Evolutionary conservation across 2,888 invertebrate genomes (phyloP).

Genomic region (Ophion obscuratus): DNA sequence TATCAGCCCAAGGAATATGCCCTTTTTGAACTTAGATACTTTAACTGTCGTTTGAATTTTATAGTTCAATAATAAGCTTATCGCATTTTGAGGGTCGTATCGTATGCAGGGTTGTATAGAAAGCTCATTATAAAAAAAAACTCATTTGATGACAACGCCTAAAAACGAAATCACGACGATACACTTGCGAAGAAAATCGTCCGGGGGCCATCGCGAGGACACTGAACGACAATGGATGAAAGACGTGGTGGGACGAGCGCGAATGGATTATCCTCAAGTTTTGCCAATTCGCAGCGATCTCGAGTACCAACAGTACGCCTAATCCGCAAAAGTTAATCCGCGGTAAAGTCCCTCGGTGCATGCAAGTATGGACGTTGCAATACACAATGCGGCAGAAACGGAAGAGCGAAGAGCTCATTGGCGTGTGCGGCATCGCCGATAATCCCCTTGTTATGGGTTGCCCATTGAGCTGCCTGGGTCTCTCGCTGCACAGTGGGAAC

Average conservation of each 20-base stretch:
- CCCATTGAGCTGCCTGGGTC: not conserved
- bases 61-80: too few species aligned
- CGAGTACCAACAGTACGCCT: constrained; percentile 75
- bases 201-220: not conserved
- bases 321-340: constrained; percentile 63
- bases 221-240: not conserved
- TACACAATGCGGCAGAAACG: not conserved
- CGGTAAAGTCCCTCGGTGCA: not conserved
- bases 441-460: constrained; percentile 62
- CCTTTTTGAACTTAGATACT: too few species aligned
- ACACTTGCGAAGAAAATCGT: not conserved
- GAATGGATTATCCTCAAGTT: constrained; percentile 70
- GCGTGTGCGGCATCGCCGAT: constrained; percentile 55
- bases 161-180: too few species aligned
- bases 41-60: too few species aligned
- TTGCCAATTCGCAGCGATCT: constrained; percentile 70
- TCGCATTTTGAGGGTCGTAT: too few species aligned
- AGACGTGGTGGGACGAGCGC: constrained; percentile 4
- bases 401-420: not conserved
- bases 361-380: not conserved
- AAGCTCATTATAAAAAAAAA: too few species aligned
- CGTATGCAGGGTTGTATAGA: too few species aligned
- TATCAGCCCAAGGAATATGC: too few species aligned
- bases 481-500: constrained; percentile 16
- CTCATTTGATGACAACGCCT: too few species aligned